Base-by-base conservation (phyloP, 2,113 vertebrate genomes). In the Brachirus orientalis region DNA sequence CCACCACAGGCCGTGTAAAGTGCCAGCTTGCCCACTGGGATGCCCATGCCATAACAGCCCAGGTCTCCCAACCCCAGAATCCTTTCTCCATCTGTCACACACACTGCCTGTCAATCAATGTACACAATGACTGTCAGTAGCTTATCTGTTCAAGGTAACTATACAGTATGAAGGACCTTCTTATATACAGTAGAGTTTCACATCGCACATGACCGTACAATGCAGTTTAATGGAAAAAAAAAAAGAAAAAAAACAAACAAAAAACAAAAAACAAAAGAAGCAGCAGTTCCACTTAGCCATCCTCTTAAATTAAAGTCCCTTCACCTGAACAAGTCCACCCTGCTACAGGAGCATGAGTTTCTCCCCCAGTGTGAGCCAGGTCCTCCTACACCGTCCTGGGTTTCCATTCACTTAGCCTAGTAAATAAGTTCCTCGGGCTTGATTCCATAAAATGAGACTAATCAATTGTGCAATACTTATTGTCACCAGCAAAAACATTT, bases 1-100 rank as follows among this genome's bases (percentile, higher is more conserved):
- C 98, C 97, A 71, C 96, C 97, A 2, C 98, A 99, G 1, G 95
- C 96, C 0, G 98, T 99, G 86, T 99, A 99, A 19, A 99, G 94
- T 51, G 97, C 96, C 92, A 99, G 80, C 89, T 99, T 99, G 18
- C 98, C 98, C 72, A 99, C 97, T 1, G 97, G 98, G 89, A 99
- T 99, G 69, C 97, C 98, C 97, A 99, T 99, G 14, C 98, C 98
- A 33, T 96, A 93, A 74, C 95, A 96, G 66, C 97, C 98, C 66
- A 99, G 94, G 89, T 99, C 98, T 77, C 97, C 98, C 57, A 99
- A 92, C 36, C 98, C 98, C 69, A 99, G 95, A 84, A 99, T 99
- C 72, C 98, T 94, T 72, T 99, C 98, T 64, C 98, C 97, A 3
- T 99, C 98, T 0, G 97, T 98, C 82, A 99, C 93, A 65, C 98